Conservation (phyloP, 2,888 invertebrate genomes). For the Melinopterus prodromus region DNA sequence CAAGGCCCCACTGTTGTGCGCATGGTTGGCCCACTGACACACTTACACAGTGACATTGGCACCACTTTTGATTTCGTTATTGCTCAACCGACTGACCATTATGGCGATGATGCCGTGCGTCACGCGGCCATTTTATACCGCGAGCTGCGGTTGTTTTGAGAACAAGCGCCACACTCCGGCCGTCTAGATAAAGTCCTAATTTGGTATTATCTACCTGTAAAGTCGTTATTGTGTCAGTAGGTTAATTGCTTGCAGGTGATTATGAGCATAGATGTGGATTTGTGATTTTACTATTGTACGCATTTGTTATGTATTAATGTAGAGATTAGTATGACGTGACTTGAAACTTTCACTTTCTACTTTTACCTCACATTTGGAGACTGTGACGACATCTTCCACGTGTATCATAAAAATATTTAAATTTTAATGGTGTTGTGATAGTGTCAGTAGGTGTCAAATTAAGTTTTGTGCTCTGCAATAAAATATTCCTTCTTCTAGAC, state of each 20-base stretch:
- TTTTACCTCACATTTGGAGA: no score
- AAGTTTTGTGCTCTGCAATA: no score
- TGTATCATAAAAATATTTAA: no score
- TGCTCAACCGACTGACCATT: constrained; percentile 19
- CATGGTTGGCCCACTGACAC: constrained; percentile 33
- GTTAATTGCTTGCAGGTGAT: neutral
- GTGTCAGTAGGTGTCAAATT: no score
- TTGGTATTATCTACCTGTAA: neutral
- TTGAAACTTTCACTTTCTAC: neutral
- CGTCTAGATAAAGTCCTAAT: constrained; percentile 4
- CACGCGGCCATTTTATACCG: neutral
- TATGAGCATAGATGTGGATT: neutral
- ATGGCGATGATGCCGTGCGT: constrained; percentile 4
- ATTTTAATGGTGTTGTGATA: no score
- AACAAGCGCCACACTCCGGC: neutral
- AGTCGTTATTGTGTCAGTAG: neutral
- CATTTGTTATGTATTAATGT: no score
- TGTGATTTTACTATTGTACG: no score
- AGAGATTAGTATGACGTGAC: neutral
- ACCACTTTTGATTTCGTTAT: constrained; percentile 36
- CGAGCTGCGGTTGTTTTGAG: neutral
- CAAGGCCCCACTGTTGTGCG: constrained; percentile 11
- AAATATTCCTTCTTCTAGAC: no score
- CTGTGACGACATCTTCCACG: no score
- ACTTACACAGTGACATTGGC: constrained; percentile 40